Evolutionary conservation across 2,888 invertebrate species (phyloP).

Genomic region (Heliconius aoede): DNA sequence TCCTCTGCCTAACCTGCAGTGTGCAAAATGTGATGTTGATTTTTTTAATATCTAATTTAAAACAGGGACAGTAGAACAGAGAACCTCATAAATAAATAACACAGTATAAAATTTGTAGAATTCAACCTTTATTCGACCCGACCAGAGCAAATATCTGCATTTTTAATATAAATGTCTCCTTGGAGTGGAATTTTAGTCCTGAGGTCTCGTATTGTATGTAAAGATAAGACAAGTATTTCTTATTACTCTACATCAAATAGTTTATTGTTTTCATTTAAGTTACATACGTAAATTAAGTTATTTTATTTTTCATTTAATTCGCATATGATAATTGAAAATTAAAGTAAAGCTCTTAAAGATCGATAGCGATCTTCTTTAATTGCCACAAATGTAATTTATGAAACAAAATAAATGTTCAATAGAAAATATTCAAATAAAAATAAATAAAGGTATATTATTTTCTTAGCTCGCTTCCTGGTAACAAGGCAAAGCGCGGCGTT

Average conservation of each 20-base stretch:
- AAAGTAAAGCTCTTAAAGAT: constrained; percentile 23
- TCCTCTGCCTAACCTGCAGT: too few relatives aligned
- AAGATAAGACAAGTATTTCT: neutral
- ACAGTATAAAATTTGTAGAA: constrained; percentile 4
- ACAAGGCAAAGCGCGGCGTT: too few relatives aligned
- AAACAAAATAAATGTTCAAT: neutral
- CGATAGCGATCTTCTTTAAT: constrained; percentile 23
- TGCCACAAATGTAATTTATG: constrained; percentile 28
- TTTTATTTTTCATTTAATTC: neutral
- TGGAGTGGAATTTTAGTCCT: constrained; percentile 5
- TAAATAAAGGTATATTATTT: too few relatives aligned
- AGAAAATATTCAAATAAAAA: neutral
- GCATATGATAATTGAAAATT: neutral
- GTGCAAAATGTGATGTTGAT: too few relatives aligned
- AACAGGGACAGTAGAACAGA: neutral
- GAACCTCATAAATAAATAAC: neutral
- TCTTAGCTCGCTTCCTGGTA: too few relatives aligned
- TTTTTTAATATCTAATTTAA: neutral
- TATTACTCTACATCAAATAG: neutral
- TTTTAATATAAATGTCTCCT: constrained; percentile 21
- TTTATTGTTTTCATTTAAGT: neutral
- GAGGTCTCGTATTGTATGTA: neutral
- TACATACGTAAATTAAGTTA: neutral
- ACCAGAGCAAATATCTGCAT: constrained; percentile 16
- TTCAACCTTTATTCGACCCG: constrained; percentile 3